Evolutionary conservation across 1,140 invertebrate genomes (phyloP), one percentile per base, ranked within the genome.

Genomic region (Scaptodrosophila lebanonensis): DNA sequence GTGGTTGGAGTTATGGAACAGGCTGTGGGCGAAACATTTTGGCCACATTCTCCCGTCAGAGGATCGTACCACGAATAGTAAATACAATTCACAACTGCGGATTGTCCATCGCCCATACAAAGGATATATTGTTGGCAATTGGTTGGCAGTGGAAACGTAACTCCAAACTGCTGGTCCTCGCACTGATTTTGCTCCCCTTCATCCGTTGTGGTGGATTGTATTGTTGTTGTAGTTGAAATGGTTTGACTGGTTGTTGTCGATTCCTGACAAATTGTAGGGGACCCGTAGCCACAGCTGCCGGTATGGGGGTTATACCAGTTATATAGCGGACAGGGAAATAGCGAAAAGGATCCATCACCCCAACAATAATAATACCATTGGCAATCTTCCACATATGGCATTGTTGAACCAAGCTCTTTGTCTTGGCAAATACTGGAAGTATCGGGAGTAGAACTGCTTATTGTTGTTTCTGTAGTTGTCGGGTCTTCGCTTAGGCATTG

Each of bases 121-220:
- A 29, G 32, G 6, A 79, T 59, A 17, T 58, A 84, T n/a, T 65
- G 22, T 8, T 68, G 50, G 11, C 76, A 83, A 36, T 83, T 35
- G 0, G 42, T 33, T 13, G 20, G 7, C 9, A 52, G 13, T 0
- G 75, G 60, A 35, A 65, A 83, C 1, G 57, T 51, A 1, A 43
- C 36, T 2, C 67, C 70, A 1, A 29, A 0, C 1, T 44, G 30
- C 30, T 75, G 45, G n/a, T 33, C 47, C 1, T 17, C 20, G 13
- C 76, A 83, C 0, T 13, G 43, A 40, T 62, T 70, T 0, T 15
- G 18, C 2, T 12, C 17, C 0, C 8, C 8, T 1, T 7, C 33
- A 5, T 12, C 13, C 6, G 50, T 58, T 12, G 33, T 42, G 5
- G 22, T 12, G 9, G 33, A 1, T 36, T 27, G 0, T 2, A 39